Base-by-base conservation (phyloP, 2,113 vertebrate genomes). In the Phylloscopus whistleri region DNA sequence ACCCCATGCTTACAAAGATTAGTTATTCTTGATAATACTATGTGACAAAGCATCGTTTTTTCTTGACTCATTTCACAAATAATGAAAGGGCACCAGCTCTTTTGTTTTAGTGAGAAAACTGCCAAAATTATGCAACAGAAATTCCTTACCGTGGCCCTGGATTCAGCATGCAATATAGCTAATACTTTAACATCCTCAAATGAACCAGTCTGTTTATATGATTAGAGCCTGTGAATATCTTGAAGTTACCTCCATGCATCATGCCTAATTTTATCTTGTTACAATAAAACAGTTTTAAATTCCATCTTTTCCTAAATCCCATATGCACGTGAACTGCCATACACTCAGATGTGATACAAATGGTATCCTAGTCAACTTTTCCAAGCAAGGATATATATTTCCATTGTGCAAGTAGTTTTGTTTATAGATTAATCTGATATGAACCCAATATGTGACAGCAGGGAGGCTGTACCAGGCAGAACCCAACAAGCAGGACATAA, bases 291-390 rank as follows among this genome's bases (percentile, higher is more conserved):
- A 39, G 17, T 24, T 67, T 53, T 53, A 7, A 82, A 88, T 4
- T 44, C 18, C 62, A 35, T 2, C 4, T 87, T 51, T 46, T 55
- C 33, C 30, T 58, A 55, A 92, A 56, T 37, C 22, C 7, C 6
- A 0, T 15, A 10, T 18, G 22, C 24, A 37, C 0, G 0, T 58
- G 37, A 74, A 13, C 18, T 14, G 11, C 9, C 60, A 55, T 7
- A 59, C 10, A 56, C 20, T 9, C 44, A 62, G 22, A 31, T 17
- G 9, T 3, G 18, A 53, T 14, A 60, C 20, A 64, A 83, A 35
- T 11, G 5, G 11, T 20, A 44, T 13, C 16, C 37, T 58, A 76
- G 49, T 10, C 44, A 75, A 44, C 5, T 11, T 70, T 58, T 59
- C 30, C 30, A 85, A 51, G 24, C 4, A 60, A 60, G 62, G 49